Percentiles rank a stretch among this genome's conserved stretches.
phyloP scores from a whole-genome alignment of 2,113 vertebrate genomes.

The Athene noctua region DNA sequence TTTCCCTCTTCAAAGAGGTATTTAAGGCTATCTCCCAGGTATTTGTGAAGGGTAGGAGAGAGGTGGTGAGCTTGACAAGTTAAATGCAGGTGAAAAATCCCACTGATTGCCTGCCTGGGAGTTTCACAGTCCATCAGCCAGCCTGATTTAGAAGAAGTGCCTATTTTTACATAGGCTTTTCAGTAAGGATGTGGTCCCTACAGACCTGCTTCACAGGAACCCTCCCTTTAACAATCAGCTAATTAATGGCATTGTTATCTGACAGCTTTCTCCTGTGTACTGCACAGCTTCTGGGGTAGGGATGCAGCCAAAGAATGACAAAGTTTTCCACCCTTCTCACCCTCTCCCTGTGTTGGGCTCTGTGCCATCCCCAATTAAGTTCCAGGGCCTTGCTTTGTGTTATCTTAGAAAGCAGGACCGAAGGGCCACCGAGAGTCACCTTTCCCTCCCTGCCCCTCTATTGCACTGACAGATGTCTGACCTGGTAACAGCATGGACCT shows the following conservation, averaged over 20 bases:
- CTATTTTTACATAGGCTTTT: neutral
- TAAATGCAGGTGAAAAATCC: neutral
- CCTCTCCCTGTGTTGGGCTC: constrained; percentile 19
- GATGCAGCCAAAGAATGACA: neutral
- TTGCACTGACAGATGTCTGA: constrained; percentile 49
- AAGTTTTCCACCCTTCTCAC: neutral
- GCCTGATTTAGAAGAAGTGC: neutral
- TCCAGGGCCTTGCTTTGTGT: neutral
- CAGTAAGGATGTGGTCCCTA: neutral
- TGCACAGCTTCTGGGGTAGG: neutral
- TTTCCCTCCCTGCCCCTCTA: constrained; percentile 30
- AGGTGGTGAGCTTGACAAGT: neutral
- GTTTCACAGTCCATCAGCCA: neutral
- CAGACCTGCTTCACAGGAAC: neutral
- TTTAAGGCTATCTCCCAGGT: neutral
- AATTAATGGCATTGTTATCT: constrained; percentile 47
- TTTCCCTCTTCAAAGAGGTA: neutral
- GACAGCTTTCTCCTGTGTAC: constrained; percentile 3
- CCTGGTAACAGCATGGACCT: constrained; percentile 16
- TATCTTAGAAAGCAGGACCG: neutral
- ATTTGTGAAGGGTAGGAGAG: neutral
- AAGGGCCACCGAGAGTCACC: neutral
- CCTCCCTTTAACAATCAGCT: constrained; percentile 24
- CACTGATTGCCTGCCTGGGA: neutral
- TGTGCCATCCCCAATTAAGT: constrained; percentile 36